Conservation (phyloP, 2,797 vertebrate species). For the Lophura swinhoii region DNA sequence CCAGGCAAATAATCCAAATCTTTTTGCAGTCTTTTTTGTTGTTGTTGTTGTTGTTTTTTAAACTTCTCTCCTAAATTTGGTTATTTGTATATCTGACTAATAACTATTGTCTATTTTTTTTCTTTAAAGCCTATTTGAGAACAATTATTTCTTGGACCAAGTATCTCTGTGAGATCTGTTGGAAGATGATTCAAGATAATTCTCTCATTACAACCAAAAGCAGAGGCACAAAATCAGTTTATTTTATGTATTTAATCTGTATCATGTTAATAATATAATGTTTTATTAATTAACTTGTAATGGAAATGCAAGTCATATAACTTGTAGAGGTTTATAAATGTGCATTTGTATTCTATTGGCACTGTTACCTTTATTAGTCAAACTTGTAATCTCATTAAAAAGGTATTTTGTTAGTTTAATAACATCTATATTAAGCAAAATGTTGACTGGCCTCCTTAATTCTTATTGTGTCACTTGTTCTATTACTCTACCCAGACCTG, state of each 20-base stretch:
- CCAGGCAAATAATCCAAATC: neutral
- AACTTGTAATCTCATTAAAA: conserved; percentile 16
- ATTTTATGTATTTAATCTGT: neutral
- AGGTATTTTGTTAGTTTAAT: neutral
- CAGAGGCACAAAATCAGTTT: neutral
- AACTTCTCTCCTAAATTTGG: fast-evolving
- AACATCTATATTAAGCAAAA: neutral
- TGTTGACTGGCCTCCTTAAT: neutral
- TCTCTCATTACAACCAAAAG: neutral
- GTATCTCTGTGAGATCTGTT: neutral
- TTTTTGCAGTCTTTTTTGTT: neutral
- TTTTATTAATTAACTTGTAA: neutral
- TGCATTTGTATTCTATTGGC: neutral
- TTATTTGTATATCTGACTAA: neutral
- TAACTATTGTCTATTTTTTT: neutral
- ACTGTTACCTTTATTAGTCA: neutral
- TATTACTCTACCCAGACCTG: neutral
- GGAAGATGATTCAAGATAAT: neutral
- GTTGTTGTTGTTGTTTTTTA: neutral
- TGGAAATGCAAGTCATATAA: neutral
- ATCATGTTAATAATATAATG: neutral
- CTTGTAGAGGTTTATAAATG: neutral
- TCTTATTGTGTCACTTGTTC: neutral
- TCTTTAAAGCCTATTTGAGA: neutral
- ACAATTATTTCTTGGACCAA: fast-evolving